Evolutionary conservation across 2,797 vertebrate genomes (phyloP).

Genomic region (Thamnophis elegans): DNA sequence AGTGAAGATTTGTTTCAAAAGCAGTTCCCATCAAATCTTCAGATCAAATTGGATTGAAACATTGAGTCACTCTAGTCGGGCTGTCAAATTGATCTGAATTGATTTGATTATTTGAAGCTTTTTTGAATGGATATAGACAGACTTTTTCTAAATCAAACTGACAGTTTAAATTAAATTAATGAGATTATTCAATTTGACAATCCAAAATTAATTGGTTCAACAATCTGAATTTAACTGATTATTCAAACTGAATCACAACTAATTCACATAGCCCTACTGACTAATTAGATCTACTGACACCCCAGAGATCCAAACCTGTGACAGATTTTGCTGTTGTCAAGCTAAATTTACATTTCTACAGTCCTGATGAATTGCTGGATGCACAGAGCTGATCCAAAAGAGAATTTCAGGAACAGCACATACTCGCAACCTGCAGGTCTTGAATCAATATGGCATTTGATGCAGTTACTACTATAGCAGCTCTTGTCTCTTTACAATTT

Average conservation of each 20-base stretch:
- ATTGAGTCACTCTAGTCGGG: background rate
- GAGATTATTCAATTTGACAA: background rate
- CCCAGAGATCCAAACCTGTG: background rate
- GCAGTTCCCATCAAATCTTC: background rate
- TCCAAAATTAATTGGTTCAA: background rate
- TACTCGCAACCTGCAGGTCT: background rate
- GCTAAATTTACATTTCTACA: background rate
- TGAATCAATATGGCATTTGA: background rate
- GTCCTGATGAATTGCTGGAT: background rate
- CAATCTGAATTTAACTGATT: background rate
- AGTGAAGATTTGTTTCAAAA: background rate
- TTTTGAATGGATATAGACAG: background rate
- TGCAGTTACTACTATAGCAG: background rate
- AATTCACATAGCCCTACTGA: background rate
- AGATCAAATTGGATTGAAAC: background rate
- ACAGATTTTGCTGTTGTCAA: background rate
- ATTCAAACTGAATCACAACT: background rate
- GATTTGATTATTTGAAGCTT: background rate
- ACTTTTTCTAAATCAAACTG: background rate
- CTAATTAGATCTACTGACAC: background rate
- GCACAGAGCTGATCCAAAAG: background rate
- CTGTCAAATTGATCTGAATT: background rate
- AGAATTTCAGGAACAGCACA: background rate
- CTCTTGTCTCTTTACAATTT: background rate
- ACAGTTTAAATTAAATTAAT: background rate